Percentiles rank a stretch among this genome's conserved stretches.
These are phyloP conservation scores for Cerastis leucographa DNA, from an alignment of 2,888 invertebrate species.

Conservation along the genomic window DNA sequence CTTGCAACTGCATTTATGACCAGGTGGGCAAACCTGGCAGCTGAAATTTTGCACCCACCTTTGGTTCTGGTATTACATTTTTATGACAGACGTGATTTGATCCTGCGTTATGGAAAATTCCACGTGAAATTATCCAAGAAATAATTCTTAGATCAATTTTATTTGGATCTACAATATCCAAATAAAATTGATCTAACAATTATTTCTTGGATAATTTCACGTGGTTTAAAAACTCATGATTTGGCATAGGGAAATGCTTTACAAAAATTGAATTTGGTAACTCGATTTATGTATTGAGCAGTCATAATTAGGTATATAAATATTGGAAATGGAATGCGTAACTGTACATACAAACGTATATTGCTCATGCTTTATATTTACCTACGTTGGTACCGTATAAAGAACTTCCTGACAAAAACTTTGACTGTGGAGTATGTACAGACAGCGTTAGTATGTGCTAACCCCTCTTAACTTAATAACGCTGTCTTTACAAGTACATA, in stretches of 20 bases:
- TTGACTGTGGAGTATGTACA: background rate
- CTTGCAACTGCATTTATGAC: background rate
- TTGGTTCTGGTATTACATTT: too few relatives aligned
- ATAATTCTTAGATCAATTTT: slow-evolving; percentile 4
- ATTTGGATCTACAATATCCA: too few relatives aligned
- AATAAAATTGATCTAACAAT: too few relatives aligned
- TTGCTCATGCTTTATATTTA: slow-evolving; percentile 12
- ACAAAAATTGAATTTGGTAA: slow-evolving; percentile 8
- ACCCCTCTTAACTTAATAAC: too few relatives aligned
- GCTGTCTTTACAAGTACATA: too few relatives aligned
- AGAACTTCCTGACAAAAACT: background rate
- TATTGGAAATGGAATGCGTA: background rate
- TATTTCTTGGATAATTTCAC: too few relatives aligned
- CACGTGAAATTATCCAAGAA: background rate
- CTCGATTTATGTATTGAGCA: slow-evolving; percentile 9
- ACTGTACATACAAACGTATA: background rate
- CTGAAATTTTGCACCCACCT: background rate
- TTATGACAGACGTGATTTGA: background rate
- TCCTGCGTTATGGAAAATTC: background rate
- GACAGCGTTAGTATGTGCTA: too few relatives aligned
- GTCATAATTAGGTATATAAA: background rate
- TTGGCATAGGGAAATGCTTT: background rate
- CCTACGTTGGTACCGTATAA: too few relatives aligned
- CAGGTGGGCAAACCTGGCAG: too few relatives aligned
- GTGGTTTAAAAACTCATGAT: background rate